Percentiles rank a stretch among this genome's conserved stretches.
These are phyloP conservation scores for Cheilosia urbana DNA, from an alignment of 2,888 invertebrate species.

Conservation along the genomic window DNA sequence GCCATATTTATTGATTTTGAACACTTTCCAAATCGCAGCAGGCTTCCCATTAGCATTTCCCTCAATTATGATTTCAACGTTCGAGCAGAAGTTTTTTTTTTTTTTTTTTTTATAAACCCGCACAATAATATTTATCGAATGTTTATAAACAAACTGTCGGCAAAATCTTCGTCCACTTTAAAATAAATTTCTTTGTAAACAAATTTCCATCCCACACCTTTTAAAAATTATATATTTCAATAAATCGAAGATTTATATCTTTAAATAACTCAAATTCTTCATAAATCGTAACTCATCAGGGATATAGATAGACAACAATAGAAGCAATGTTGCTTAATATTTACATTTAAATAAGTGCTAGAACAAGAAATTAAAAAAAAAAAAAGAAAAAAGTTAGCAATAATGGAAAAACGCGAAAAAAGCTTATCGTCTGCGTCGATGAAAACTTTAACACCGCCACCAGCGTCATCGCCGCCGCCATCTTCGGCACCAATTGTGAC, in stretches of 20 bases:
- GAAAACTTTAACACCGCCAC: slow-evolving; percentile 69
- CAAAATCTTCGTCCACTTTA: background rate
- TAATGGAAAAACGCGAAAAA: slow-evolving; percentile 72
- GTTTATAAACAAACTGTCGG: background rate
- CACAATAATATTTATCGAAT: background rate
- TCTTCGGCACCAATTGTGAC: slow-evolving; percentile 68
- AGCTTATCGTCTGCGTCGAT: slow-evolving; percentile 53
- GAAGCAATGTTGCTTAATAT: slow-evolving; percentile 34
- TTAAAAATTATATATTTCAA: background rate
- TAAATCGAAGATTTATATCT: background rate
- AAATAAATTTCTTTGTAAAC: slow-evolving; percentile 8
- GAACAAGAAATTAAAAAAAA: slow-evolving; percentile 14
- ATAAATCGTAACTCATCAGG: background rate
- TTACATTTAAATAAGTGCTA: slow-evolving; percentile 47
- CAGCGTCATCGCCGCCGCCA: slow-evolving; percentile 63
- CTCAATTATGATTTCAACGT: background rate
- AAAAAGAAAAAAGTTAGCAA: slow-evolving; percentile 17
- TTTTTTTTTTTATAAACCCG: background rate
- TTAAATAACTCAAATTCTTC: background rate
- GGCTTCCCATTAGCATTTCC: background rate
- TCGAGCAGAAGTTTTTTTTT: too few species aligned
- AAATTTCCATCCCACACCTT: background rate
- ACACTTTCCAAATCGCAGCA: too few species aligned
- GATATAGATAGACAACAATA: slow-evolving; percentile 44
- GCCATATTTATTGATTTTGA: too few species aligned